phyloP scores from a whole-genome alignment of 2,797 vertebrate species.

The Poeciliopsis presidionis region DNA sequence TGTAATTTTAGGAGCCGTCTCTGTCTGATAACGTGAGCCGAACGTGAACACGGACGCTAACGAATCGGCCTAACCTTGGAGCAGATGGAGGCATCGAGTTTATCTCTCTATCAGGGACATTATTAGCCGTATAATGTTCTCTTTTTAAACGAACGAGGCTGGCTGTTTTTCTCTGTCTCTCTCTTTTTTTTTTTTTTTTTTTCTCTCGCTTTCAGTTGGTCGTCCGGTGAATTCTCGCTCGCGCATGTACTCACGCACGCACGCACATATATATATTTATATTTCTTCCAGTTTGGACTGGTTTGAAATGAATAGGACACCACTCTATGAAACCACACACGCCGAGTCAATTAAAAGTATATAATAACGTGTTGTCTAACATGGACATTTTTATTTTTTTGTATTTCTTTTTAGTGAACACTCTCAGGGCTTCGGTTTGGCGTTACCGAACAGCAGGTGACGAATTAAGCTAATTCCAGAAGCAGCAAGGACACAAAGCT shows the following conservation, averaged over 20 bases:
- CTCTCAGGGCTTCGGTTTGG: constrained; percentile 11
- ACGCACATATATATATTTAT: not conserved
- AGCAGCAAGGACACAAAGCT: constrained; percentile 60
- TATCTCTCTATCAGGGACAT: constrained; percentile 15
- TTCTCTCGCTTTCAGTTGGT: not conserved
- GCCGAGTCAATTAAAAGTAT: constrained; percentile 25
- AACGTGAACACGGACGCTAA: constrained; percentile 28
- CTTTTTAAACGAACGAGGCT: not conserved
- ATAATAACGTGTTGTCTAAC: not conserved
- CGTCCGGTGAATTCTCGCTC: not conserved
- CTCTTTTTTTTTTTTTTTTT: too few relatives aligned
- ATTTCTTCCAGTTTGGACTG: constrained; percentile 75
- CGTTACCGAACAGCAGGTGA: constrained; percentile 32
- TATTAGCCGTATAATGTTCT: constrained; percentile 20
- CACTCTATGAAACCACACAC: constrained; percentile 31
- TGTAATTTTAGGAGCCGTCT: not conserved
- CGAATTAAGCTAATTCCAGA: constrained; percentile 49
- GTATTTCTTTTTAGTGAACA: not conserved
- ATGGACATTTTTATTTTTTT: not conserved
- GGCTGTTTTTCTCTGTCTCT: not conserved
- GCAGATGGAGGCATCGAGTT: constrained; percentile 27
- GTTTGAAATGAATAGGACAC: constrained; percentile 66
- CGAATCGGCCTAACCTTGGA: constrained; percentile 61
- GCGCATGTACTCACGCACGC: constrained; percentile 43
- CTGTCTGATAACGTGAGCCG: constrained; percentile 8